These are phyloP conservation scores for Azorinus chamasolen DNA, from an alignment of 2,888 invertebrate genomes.

Conservation along the genomic window DNA sequence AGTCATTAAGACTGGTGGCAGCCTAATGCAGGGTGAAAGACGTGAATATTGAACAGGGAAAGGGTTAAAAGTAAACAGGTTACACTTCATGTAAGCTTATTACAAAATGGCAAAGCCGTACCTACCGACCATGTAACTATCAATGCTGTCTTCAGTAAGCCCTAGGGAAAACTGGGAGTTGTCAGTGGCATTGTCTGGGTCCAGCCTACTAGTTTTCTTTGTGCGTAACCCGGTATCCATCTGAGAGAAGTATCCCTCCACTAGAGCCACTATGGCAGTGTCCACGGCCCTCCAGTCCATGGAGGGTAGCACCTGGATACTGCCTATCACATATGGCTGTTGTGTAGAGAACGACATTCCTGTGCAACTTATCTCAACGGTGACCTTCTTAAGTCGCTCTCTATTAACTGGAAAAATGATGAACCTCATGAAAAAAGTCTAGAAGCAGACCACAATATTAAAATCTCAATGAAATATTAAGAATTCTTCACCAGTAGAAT, in stretches of 20 bases:
- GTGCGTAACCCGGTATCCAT: slow-evolving; percentile 81
- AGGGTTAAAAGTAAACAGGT: too few species aligned
- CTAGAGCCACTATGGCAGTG: slow-evolving; percentile 65
- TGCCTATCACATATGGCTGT: slow-evolving; percentile 71
- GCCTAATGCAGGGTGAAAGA: too few species aligned
- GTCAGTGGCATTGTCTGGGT: slow-evolving; percentile 67
- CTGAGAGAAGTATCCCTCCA: slow-evolving; percentile 76
- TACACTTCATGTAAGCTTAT: too few species aligned
- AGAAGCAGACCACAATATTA: too few species aligned
- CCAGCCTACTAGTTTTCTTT: slow-evolving; percentile 76
- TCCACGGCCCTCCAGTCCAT: slow-evolving; percentile 79
- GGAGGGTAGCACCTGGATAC: slow-evolving; percentile 61
- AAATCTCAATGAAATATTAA: too few species aligned
- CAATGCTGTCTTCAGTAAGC: slow-evolving; percentile 76
- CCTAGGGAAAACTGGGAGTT: slow-evolving; percentile 71
- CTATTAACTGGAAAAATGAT: slow-evolving; percentile 32
- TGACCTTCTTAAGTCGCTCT: slow-evolving; percentile 28
- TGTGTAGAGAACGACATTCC: slow-evolving; percentile 47
- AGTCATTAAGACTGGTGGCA: too few species aligned
- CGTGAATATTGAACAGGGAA: too few species aligned
- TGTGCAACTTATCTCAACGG: slow-evolving; percentile 57
- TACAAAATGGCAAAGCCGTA: too few species aligned
- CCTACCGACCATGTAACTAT: slow-evolving; percentile 32
- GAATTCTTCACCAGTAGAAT: too few species aligned
- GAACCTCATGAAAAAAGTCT: too few species aligned